A percentile compares a stretch with the other conserved stretches of the same genome.
Evolutionary conservation across 2,888 invertebrate genomes (phyloP).

Genomic region (Erebia epiphron): DNA sequence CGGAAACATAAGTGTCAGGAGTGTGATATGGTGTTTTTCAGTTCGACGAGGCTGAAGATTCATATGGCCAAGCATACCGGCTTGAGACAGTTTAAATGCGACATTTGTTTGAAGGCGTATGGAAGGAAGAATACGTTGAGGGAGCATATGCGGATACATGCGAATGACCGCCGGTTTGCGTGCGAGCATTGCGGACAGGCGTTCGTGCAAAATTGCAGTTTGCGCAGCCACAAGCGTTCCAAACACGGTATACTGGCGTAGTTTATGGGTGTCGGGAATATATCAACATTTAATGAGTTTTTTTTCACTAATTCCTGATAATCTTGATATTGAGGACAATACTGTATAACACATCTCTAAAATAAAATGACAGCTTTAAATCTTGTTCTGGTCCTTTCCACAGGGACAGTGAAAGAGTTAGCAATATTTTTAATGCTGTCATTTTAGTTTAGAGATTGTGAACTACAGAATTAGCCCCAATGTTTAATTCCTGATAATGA

Average conservation of each 20-base stretch:
- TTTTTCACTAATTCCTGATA: no score
- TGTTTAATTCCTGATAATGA: no score
- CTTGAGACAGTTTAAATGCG: conserved; percentile 55
- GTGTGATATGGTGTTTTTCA: conserved; percentile 67
- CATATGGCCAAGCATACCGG: conserved; percentile 63
- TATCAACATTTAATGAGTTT: no score
- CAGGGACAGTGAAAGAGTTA: no score
- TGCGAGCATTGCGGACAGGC: conserved; percentile 54
- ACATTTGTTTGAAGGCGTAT: conserved; percentile 59
- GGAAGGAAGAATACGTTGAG: conserved; percentile 54
- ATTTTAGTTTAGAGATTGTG: no score
- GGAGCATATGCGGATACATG: conserved; percentile 60
- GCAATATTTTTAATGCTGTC: no score
- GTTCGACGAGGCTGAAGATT: conserved; percentile 48
- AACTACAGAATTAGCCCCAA: no score
- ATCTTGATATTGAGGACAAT: no score
- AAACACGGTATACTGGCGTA: conserved; percentile 48
- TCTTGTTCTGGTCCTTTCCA: no score
- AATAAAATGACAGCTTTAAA: no score
- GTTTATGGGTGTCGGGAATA: background rate
- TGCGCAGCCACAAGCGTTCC: conserved; percentile 64
- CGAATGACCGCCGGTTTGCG: conserved; percentile 51
- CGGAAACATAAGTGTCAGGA: conserved; percentile 65
- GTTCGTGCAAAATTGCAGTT: conserved; percentile 60
- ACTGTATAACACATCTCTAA: no score